These are phyloP conservation scores for Bubo bubo DNA, from an alignment of 2,113 vertebrate species.

Conservation along the genomic window DNA sequence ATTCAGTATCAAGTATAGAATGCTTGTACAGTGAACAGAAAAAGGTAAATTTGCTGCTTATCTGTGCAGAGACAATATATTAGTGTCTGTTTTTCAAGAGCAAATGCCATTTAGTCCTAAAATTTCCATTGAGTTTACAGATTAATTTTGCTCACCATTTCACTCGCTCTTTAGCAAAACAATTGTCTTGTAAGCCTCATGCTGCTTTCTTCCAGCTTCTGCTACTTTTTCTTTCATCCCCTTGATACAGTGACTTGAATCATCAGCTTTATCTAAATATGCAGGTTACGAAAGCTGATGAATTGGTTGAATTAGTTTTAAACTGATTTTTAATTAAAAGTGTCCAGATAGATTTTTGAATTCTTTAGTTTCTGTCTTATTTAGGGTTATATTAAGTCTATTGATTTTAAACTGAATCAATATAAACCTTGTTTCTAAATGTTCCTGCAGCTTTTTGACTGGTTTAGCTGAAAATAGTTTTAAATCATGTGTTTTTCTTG, in stretches of 20 bases:
- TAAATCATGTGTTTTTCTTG: background rate
- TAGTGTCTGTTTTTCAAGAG: background rate
- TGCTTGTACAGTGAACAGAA: background rate
- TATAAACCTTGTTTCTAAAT: background rate
- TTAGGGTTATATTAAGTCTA: background rate
- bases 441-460: background rate
- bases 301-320: conserved; percentile 12
- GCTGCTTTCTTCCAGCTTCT: background rate
- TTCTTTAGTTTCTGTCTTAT: background rate
- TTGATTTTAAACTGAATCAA: conserved; percentile 34
- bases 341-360: background rate
- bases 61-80: background rate
- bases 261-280: background rate
- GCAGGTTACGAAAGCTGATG: background rate
- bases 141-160: background rate
- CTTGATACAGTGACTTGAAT: background rate
- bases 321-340: conserved; percentile 42
- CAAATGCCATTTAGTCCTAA: background rate
- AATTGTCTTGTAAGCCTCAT: background rate
- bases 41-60: background rate
- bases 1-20: background rate
- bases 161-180: background rate
- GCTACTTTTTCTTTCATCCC: background rate
- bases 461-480: background rate
- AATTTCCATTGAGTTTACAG: background rate